Evolutionary conservation across 1,140 invertebrate genomes (phyloP).

Genomic region (Myzus persicae): DNA sequence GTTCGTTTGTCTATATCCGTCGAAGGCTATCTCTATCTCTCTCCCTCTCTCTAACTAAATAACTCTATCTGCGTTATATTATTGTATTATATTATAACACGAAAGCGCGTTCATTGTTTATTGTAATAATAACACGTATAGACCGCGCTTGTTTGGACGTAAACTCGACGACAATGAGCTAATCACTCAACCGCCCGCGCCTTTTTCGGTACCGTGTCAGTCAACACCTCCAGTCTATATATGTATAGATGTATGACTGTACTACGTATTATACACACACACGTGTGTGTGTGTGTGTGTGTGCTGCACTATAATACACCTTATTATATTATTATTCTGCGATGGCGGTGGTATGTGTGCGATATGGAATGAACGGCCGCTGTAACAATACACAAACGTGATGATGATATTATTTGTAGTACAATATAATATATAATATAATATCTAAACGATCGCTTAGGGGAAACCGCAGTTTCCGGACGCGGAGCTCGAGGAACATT

Average conservation of each 20-base stretch:
- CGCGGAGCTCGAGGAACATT: no score
- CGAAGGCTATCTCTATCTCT: neutral
- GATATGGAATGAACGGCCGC: neutral
- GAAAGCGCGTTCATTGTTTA: constrained; percentile 50
- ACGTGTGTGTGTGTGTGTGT: neutral
- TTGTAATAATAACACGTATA: constrained; percentile 20
- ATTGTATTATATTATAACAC: neutral
- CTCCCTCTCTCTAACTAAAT: neutral
- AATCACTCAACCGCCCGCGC: constrained; percentile 47
- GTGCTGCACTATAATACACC: neutral
- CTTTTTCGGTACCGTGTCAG: constrained; percentile 42
- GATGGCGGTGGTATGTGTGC: neutral
- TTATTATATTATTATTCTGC: constrained; percentile 18
- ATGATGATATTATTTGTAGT: neutral
- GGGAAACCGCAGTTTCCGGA: constrained; percentile 36
- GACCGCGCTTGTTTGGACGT: constrained; percentile 50
- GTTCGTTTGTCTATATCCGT: neutral
- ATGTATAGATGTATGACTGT: no score
- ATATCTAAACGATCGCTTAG: neutral
- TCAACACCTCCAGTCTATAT: neutral
- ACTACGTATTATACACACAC: no score
- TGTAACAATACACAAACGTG: neutral
- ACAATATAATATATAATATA: neutral
- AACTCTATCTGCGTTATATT: neutral
- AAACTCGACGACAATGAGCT: constrained; percentile 43